Conservation (phyloP, 2,888 invertebrate species). For the Cheiracanthium punctorium region DNA sequence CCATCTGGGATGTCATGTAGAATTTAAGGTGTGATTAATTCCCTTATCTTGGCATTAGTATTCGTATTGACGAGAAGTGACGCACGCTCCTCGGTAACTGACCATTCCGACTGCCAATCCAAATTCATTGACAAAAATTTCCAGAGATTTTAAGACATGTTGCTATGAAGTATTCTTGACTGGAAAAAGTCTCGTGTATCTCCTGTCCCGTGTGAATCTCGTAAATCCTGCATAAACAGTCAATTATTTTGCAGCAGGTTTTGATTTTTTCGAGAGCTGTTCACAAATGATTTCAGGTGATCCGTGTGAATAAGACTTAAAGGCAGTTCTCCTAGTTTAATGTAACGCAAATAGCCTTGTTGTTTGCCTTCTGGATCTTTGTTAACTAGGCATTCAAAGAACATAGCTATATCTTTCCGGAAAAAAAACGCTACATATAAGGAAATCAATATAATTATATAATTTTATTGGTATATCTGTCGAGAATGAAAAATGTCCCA, state of each 20-base stretch:
- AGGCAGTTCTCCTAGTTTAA: neutral
- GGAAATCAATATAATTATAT: no score
- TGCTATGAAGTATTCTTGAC: no score
- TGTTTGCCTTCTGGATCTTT: constrained; percentile 6
- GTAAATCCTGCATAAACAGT: neutral
- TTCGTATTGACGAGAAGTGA: neutral
- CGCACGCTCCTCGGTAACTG: no score
- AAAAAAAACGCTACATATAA: neutral
- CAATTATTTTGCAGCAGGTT: neutral
- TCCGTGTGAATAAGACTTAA: neutral
- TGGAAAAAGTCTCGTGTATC: no score
- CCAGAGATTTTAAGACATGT: no score
- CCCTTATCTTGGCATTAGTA: neutral
- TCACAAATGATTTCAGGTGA: neutral
- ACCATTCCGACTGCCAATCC: no score
- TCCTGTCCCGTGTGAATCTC: no score
- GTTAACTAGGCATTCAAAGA: neutral
- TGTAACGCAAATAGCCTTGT: neutral
- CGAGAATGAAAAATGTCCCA: no score
- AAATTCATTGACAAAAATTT: no score
- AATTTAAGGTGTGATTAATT: neutral
- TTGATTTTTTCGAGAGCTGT: neutral
- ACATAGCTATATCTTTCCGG: neutral
- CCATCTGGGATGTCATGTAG: neutral
- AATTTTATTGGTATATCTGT: no score